These are phyloP conservation scores for Microctonus brassicae DNA, from an alignment of 2,888 invertebrate species.

Conservation along the genomic window DNA sequence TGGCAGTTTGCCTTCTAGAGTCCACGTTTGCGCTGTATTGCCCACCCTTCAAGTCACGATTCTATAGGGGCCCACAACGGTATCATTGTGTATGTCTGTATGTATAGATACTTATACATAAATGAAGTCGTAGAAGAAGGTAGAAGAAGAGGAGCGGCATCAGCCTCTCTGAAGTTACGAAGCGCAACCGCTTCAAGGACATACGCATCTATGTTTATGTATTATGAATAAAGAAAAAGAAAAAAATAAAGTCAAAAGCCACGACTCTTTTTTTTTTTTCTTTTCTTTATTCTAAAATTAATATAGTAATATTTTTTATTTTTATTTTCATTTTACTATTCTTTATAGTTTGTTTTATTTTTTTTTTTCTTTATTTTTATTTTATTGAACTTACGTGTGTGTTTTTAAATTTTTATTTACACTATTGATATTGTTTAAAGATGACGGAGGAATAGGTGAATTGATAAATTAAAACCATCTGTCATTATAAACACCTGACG, in stretches of 20 bases:
- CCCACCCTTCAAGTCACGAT: slow-evolving; percentile 26
- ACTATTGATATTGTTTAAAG: too few relatives aligned
- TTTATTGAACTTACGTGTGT: too few relatives aligned
- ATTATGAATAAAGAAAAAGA: too few relatives aligned
- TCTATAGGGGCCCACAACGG: neutral
- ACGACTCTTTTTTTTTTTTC: neutral
- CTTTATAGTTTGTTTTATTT: too few relatives aligned
- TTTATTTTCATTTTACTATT: too few relatives aligned
- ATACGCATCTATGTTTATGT: too few relatives aligned
- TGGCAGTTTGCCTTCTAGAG: slow-evolving; percentile 55
- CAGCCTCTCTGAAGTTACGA: slow-evolving; percentile 31
- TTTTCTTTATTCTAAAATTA: too few relatives aligned
- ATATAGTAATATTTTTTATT: too few relatives aligned
- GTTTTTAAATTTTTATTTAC: too few relatives aligned
- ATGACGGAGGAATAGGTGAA: neutral
- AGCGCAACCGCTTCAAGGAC: slow-evolving; percentile 50
- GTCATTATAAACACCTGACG: slow-evolving; percentile 32
- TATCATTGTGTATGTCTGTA: neutral
- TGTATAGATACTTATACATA: neutral
- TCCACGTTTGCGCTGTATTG: slow-evolving; percentile 29
- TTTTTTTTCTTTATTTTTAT: too few relatives aligned
- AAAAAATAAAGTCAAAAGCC: too few relatives aligned
- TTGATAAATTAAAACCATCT: slow-evolving; percentile 27
- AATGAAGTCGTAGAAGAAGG: neutral
- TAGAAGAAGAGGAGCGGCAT: slow-evolving; percentile 25